Evolutionary conservation across 64 coral and sea anemone species (phyloP).

Genomic region (Anthopleura sola): DNA sequence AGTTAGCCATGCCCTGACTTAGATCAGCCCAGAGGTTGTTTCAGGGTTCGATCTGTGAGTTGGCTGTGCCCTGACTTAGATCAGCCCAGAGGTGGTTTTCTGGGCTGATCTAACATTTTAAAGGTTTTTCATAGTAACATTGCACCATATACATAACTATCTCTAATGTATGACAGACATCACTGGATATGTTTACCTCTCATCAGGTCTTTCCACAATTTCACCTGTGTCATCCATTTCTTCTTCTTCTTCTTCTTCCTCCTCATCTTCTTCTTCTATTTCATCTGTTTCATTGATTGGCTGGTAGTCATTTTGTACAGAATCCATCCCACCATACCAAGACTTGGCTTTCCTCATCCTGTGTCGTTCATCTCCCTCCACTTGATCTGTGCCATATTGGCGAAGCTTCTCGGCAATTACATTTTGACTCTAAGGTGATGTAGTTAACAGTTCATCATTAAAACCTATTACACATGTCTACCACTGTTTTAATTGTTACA

Average conservation of each 20-base stretch:
- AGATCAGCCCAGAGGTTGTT: no score
- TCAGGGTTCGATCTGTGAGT: no score
- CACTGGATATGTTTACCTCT: slow-evolving; percentile 74
- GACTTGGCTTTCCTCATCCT: slow-evolving; percentile 80
- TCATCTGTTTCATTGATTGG: slow-evolving; percentile 76
- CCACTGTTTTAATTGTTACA: no score
- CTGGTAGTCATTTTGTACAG: slow-evolving; percentile 54
- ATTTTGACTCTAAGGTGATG: slow-evolving; percentile 60
- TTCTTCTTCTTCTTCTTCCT: slow-evolving; percentile 1
- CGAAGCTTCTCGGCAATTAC: slow-evolving; percentile 87
- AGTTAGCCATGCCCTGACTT: no score
- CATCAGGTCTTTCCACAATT: slow-evolving; percentile 16
- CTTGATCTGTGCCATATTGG: slow-evolving; percentile 73
- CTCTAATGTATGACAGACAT: no score
- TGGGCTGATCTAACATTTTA: no score
- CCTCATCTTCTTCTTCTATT: slow-evolving; percentile 48
- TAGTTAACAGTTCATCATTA: no score
- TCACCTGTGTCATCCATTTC: slow-evolving; percentile 22
- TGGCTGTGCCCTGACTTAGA: no score
- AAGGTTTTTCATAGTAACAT: no score
- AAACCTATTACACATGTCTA: no score
- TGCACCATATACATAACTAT: no score
- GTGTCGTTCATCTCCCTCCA: slow-evolving; percentile 26
- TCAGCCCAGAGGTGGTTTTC: no score
- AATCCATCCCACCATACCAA: slow-evolving; percentile 93